A percentile compares a stretch with the other conserved stretches of the same genome.
phyloP scores from a whole-genome alignment of 2,888 invertebrate genomes.

The Tinea trinotella region DNA sequence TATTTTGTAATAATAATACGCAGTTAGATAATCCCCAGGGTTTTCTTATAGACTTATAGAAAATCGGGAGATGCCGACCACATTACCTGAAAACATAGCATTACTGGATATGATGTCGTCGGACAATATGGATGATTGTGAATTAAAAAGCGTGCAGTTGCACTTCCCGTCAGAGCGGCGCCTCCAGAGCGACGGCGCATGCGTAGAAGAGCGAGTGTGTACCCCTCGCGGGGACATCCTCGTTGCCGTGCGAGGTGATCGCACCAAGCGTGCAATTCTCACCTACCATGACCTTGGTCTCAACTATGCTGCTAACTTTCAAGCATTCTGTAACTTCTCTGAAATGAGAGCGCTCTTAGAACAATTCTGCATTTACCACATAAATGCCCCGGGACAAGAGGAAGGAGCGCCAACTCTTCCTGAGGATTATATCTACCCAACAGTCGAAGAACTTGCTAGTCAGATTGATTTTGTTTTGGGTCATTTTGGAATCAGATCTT shows the following conservation, averaged over 20 bases:
- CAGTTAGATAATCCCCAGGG: not conserved
- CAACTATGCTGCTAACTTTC: constrained; percentile 95
- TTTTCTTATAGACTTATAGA: not conserved
- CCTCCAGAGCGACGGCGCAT: constrained; percentile 66
- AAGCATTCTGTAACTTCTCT: constrained; percentile 94
- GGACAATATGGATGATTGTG: constrained; percentile 93
- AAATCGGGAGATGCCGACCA: constrained; percentile 44
- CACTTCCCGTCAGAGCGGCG: constrained; percentile 85
- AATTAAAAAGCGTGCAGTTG: constrained; percentile 91
- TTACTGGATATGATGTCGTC: constrained; percentile 77
- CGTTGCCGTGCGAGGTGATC: constrained; percentile 95
- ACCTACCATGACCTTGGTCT: constrained; percentile 99
- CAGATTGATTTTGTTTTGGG: constrained; percentile 92
- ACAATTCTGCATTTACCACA: constrained; percentile 97
- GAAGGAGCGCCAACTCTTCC: constrained; percentile 94
- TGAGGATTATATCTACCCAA: constrained; percentile 91
- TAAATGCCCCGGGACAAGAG: constrained; percentile 99
- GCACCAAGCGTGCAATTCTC: constrained; percentile 91
- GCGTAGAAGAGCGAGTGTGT: constrained; percentile 82
- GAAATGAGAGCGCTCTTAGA: constrained; percentile 91
- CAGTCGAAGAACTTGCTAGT: constrained; percentile 95
- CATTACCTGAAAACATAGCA: constrained; percentile 60
- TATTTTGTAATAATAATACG: not conserved
- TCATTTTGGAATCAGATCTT: constrained; percentile 89
- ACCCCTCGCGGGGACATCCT: constrained; percentile 93